phyloP scores from a whole-genome alignment of 1,140 invertebrate species.

The Matsumurasca onukii region DNA sequence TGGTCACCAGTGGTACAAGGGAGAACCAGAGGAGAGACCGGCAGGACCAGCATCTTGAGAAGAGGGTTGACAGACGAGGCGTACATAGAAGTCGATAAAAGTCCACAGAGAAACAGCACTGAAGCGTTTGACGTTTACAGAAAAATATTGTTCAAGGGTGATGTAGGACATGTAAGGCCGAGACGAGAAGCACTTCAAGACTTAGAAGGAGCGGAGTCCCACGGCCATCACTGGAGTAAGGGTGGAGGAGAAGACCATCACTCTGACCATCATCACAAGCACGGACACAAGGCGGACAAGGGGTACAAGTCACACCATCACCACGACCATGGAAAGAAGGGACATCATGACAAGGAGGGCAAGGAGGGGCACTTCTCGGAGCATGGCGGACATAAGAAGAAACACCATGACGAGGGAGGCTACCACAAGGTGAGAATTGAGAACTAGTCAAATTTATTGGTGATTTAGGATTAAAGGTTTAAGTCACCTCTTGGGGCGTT shows the following conservation, averaged over 20 bases:
- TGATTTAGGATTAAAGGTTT: too few relatives aligned
- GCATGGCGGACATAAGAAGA: constrained; percentile 63
- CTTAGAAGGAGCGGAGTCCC: constrained; percentile 45
- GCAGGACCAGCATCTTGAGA: too few relatives aligned
- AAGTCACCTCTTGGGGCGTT: too few relatives aligned
- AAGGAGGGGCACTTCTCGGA: constrained; percentile 64
- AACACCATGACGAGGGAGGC: constrained; percentile 58
- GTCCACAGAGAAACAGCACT: not conserved
- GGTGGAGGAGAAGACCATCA: constrained; percentile 60
- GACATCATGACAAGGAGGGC: constrained; percentile 64
- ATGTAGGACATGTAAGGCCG: not conserved
- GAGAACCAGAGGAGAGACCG: not conserved
- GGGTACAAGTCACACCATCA: constrained; percentile 59
- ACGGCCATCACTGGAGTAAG: constrained; percentile 50
- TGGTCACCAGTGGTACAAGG: not conserved
- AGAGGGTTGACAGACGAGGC: not conserved
- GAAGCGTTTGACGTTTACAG: not conserved
- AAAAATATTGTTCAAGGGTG: not conserved
- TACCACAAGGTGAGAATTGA: constrained; percentile 40
- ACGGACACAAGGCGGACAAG: constrained; percentile 60
- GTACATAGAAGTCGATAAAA: not conserved
- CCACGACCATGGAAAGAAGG: constrained; percentile 64
- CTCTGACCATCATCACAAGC: constrained; percentile 55
- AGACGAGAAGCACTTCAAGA: too few relatives aligned
- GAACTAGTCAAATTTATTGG: too few relatives aligned